A percentile compares a stretch with the other conserved stretches of the same genome.
These are phyloP conservation scores for Theodoxus fluviatilis DNA, from an alignment of 2,888 invertebrate species.

Conservation along the genomic window DNA sequence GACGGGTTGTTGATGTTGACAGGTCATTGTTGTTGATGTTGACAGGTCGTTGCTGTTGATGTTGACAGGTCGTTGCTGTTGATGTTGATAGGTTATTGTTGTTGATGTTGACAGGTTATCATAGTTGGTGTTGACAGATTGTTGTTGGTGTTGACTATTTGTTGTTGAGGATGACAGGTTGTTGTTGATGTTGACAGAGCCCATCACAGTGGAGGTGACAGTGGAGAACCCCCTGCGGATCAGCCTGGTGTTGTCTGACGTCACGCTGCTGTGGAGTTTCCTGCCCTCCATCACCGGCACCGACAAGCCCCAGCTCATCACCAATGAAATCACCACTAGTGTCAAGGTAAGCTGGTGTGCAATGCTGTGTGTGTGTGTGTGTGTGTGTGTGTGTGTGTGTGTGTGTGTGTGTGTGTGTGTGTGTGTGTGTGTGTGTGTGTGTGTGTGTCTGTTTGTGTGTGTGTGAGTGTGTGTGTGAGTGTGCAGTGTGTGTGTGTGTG, in stretches of 20 bases:
- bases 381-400: neutral
- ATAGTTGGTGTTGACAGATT: neutral
- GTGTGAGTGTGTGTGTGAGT: neutral
- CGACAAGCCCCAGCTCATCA: conserved; percentile 53
- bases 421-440: neutral
- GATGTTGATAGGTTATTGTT: too few relatives aligned
- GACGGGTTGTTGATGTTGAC: neutral
- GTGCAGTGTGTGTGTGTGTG: neutral
- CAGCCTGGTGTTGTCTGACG: conserved; percentile 74
- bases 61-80: neutral
- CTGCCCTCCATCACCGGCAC: conserved; percentile 48
- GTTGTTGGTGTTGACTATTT: neutral
- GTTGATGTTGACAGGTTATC: neutral
- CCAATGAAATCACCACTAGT: conserved; percentile 55
- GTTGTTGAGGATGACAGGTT: neutral
- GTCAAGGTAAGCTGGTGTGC: conserved; percentile 46
- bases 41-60: neutral
- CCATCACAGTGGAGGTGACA: conserved; percentile 79
- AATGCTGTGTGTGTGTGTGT: too few relatives aligned
- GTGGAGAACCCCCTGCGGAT: conserved; percentile 81
- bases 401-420: neutral
- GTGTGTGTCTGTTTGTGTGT: neutral
- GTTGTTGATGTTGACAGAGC: conserved; percentile 70
- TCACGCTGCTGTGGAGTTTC: conserved; percentile 79
- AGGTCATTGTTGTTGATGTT: too few relatives aligned